Conservation (phyloP, 2,113 vertebrate species). For the Beaufortia kweichowensis region DNA sequence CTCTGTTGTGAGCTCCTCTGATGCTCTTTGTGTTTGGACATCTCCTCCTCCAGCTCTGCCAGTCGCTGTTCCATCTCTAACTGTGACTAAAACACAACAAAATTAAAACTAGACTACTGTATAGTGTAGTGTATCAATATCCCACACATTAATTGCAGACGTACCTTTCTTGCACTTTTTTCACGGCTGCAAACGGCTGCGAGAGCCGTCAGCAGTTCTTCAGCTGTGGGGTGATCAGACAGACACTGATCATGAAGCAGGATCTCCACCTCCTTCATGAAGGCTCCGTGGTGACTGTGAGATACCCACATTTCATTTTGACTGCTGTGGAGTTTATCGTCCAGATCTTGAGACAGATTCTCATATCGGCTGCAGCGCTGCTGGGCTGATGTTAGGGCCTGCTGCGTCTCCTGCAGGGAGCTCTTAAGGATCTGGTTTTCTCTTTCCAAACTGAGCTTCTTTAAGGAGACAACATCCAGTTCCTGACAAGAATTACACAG, state of each 20-base stretch:
- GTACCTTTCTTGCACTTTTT: slow-evolving; percentile 62
- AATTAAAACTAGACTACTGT: background rate
- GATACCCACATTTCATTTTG: slow-evolving; percentile 64
- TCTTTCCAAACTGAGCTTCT: slow-evolving; percentile 71
- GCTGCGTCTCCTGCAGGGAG: slow-evolving; percentile 73
- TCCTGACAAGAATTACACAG: slow-evolving; percentile 69
- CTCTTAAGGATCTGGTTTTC: slow-evolving; percentile 74
- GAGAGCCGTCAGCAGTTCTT: slow-evolving; percentile 72
- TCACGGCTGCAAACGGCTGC: slow-evolving; percentile 68
- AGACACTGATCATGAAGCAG: slow-evolving; percentile 62
- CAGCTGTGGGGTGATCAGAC: slow-evolving; percentile 61
- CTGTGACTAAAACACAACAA: slow-evolving; percentile 51
- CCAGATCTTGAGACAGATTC: slow-evolving; percentile 72
- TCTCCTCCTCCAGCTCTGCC: slow-evolving; percentile 68
- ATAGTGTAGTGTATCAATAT: background rate
- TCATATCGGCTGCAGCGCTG: slow-evolving; percentile 71
- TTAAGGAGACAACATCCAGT: slow-evolving; percentile 66
- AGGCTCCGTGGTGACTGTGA: slow-evolving; percentile 62
- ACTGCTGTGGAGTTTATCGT: slow-evolving; percentile 67
- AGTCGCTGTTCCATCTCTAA: slow-evolving; percentile 76
- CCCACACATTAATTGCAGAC: too few relatives aligned
- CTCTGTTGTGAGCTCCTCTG: slow-evolving; percentile 78
- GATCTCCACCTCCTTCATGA: slow-evolving; percentile 72
- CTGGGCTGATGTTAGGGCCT: slow-evolving; percentile 71
- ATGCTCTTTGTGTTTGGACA: slow-evolving; percentile 72